Evolutionary conservation across 2,797 vertebrate genomes (phyloP), one percentile per base, ranked within the genome.

Genomic region (Enteromius radiatus): DNA sequence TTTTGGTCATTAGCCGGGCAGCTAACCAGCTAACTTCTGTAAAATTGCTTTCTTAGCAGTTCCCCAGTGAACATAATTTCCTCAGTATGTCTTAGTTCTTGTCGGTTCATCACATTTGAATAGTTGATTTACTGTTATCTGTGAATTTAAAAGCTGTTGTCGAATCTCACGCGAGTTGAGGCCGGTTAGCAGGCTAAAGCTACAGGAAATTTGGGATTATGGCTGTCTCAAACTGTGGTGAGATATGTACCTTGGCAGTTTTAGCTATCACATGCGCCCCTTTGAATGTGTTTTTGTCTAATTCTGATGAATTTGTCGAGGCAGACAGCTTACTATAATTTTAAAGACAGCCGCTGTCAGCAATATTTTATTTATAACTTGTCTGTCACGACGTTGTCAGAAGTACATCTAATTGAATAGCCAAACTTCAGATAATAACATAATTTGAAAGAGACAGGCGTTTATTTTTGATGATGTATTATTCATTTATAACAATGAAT

Each of bases 1-100:
- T 83, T 83, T 83, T 85, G 79, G 28, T 76, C 47, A 63, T 79
- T 86, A 86, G 85, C 85, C 49, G 59, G 26, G 26, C 26, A 36
- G 84, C 84, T 84, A 80, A 82, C 73, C 43, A 45, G 74, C 26
- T 78, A 65, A 36, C 17, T 68, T 31, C 17, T 54, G 11, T 23
- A 76, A 33, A 82, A 82, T 1, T 8, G 49, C 3, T 5, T 31
- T 59, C 19, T 21, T 68, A n/a, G 17, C 38, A 56, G 7, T 17
- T 68, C 12, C 12, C 14, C 8, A 14, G 63, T 12, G 0, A 21
- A 7, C 36, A 3, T 14, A 0, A 3, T 43, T 31, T 19, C 3
- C 36, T 9, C 31, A 6, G n/a, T 19, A 33, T 0, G 36, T 56
- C 7, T n/a, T 36, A 68, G 19, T 36, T 43, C 41, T 43, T n/a